These are phyloP conservation scores for Malurus splendens DNA, from an alignment of 2,797 vertebrate species.

Conservation along the genomic window DNA sequence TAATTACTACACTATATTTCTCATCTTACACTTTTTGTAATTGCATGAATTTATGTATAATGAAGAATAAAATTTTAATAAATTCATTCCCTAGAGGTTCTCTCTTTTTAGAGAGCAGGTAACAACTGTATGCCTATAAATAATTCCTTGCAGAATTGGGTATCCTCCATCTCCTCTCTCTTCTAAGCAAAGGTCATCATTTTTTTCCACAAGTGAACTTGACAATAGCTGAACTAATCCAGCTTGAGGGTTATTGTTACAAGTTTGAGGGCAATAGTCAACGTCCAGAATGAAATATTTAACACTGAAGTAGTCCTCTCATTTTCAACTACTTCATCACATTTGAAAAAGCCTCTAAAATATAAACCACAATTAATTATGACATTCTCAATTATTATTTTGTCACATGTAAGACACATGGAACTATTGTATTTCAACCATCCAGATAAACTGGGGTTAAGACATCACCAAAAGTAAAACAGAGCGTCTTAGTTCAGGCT, in stretches of 20 bases:
- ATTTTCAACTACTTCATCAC: not conserved
- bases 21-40: not conserved
- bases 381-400: not conserved
- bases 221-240: not conserved
- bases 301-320: not conserved
- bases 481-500: not conserved
- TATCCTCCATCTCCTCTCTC: not conserved
- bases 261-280: not conserved
- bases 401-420: not conserved
- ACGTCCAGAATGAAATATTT: not conserved
- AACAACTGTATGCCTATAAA: not conserved
- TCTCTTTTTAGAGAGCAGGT: not conserved
- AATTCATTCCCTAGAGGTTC: not conserved
- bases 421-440: not conserved
- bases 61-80: not conserved
- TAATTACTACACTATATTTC: not conserved
- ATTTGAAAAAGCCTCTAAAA: not conserved
- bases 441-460: not conserved
- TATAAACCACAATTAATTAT: not conserved
- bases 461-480: not conserved
- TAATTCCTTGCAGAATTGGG: not conserved
- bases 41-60: not conserved
- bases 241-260: not conserved
- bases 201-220: not conserved
- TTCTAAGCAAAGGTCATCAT: not conserved